phyloP scores from a whole-genome alignment of 2,797 vertebrate species.

The Discoglossus pictus region DNA sequence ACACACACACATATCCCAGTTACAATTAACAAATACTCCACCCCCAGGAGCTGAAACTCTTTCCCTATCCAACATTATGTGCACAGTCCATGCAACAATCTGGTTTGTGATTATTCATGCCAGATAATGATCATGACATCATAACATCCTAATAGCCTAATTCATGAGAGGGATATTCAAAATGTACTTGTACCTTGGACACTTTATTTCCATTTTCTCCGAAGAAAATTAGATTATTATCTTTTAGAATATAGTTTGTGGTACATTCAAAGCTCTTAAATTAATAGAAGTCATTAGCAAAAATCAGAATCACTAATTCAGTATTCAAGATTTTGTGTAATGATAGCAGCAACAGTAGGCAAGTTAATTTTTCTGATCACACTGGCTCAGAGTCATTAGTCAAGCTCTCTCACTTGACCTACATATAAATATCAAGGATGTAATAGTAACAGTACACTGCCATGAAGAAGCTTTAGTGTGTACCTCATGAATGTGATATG shows the following conservation, averaged over 20 bases:
- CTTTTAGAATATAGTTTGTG: constrained; percentile 32
- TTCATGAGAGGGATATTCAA: constrained; percentile 1
- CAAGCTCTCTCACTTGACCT: constrained; percentile 44
- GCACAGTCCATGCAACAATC: too few relatives aligned
- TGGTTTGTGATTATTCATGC: too few relatives aligned
- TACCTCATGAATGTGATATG: not conserved
- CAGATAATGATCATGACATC: too few relatives aligned
- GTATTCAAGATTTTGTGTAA: constrained; percentile 43
- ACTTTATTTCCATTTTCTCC: constrained; percentile 22
- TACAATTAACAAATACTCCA: too few relatives aligned
- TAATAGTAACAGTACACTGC: constrained; percentile 16
- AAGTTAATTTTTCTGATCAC: constrained; percentile 41
- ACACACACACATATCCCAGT: too few relatives aligned
- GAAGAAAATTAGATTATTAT: constrained; percentile 33
- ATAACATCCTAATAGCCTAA: too few relatives aligned
- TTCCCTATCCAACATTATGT: too few relatives aligned
- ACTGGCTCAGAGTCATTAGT: constrained; percentile 30
- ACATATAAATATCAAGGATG: constrained; percentile 36
- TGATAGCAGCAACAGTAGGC: constrained; percentile 33
- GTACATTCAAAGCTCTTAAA: constrained; percentile 33
- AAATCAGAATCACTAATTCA: too few relatives aligned
- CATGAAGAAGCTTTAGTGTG: not conserved
- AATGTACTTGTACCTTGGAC: constrained; percentile 17
- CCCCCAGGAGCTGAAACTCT: too few relatives aligned
- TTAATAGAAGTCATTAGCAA: too few relatives aligned